These are phyloP conservation scores for Pogonomyrmex barbatus DNA, from an alignment of 1,140 invertebrate genomes.

Conservation along the genomic window DNA sequence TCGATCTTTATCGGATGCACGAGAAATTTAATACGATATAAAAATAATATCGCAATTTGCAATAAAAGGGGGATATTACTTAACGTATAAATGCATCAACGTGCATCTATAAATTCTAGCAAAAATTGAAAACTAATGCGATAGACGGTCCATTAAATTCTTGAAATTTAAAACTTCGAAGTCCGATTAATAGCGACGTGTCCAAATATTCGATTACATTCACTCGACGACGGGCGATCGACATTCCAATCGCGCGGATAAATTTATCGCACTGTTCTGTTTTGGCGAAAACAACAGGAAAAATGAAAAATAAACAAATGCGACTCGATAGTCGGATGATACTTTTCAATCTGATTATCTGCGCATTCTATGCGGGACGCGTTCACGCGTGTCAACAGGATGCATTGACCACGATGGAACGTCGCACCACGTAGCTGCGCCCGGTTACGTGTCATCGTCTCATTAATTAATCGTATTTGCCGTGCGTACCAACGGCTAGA, in stretches of 20 bases:
- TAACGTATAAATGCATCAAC: background rate
- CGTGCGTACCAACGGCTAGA: background rate
- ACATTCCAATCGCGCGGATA: conserved; percentile 15
- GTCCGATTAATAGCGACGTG: conserved; percentile 19
- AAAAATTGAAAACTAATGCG: background rate
- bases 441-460: conserved; percentile 34
- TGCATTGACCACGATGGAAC: conserved; percentile 13
- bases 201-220: conserved; percentile 39
- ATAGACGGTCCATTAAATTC: conserved; percentile 21
- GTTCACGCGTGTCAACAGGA: conserved; percentile 15
- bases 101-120: background rate
- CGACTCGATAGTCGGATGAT: conserved; percentile 24
- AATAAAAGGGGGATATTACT: background rate
- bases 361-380: background rate
- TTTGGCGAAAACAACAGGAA: conserved; percentile 35
- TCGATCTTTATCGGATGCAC: background rate
- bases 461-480: conserved; percentile 48
- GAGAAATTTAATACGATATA: background rate
- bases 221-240: background rate
- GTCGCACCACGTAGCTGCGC: background rate
- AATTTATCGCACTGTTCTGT: conserved; percentile 36
- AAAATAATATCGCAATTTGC: background rate
- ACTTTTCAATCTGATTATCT: conserved; percentile 38
- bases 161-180: conserved; percentile 21
- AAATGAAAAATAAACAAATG: conserved; percentile 48